Evolutionary conservation across 1,140 invertebrate genomes (phyloP).

Genomic region (Melipona quadrifasciata): DNA sequence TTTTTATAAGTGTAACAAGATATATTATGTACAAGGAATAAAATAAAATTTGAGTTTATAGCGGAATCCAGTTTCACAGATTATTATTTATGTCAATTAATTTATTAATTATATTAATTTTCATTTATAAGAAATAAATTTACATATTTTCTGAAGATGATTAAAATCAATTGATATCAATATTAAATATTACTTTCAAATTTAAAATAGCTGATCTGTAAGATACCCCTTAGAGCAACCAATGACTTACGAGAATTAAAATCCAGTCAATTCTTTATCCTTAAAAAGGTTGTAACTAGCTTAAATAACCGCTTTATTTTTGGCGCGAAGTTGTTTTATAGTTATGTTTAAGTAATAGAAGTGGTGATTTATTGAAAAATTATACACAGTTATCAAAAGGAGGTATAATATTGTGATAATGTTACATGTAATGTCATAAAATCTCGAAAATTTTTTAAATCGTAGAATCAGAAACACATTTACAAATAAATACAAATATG

Average conservation of each 20-base stretch:
- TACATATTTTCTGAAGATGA: neutral
- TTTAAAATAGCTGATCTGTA: neutral
- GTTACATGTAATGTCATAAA: neutral
- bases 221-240: neutral
- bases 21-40: neutral
- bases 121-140: neutral
- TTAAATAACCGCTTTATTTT: slow-evolving; percentile 52
- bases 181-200: neutral
- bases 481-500: neutral
- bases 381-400: neutral
- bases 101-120: neutral
- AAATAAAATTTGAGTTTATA: neutral
- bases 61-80: neutral
- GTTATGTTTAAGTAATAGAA: slow-evolving; percentile 5
- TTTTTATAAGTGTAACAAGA: neutral
- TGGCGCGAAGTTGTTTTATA: slow-evolving; percentile 59
- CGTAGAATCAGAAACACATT: neutral
- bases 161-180: neutral
- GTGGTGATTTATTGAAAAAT: neutral
- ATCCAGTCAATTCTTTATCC: slow-evolving; percentile 2
- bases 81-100: neutral
- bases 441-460: neutral
- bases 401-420: slow-evolving; percentile 30
- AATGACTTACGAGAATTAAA: neutral
- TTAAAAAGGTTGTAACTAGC: neutral